Conservation (phyloP, 2,113 vertebrate species). For the Mirza zaza region DNA sequence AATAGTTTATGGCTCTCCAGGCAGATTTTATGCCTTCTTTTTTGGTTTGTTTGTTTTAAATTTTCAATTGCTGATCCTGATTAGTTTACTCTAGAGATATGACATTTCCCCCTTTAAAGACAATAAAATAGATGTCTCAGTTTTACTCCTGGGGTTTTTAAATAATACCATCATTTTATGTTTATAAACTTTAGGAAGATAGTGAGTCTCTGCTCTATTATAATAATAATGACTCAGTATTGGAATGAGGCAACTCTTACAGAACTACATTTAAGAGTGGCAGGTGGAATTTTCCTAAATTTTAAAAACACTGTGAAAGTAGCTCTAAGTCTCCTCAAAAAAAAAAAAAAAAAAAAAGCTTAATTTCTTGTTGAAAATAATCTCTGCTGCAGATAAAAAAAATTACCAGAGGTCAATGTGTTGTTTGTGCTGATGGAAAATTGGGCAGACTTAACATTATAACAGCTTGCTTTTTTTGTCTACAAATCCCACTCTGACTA, state of each 20-base stretch:
- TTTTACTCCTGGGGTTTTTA: conserved; percentile 7
- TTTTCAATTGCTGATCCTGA: conserved; percentile 36
- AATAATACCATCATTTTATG: conserved; percentile 6
- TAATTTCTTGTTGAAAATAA: not conserved
- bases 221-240: not conserved
- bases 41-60: conserved; percentile 24
- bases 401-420: conserved; percentile 52
- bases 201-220: not conserved
- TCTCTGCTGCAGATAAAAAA: conserved; percentile 17
- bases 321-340: not conserved
- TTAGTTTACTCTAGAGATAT: not conserved
- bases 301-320: conserved; percentile 21
- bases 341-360: not conserved
- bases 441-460: fast-evolving
- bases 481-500: conserved; percentile 53
- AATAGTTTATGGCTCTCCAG: not conserved
- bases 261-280: not conserved
- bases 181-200: not conserved
- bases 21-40: conserved; percentile 21
- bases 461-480: conserved; percentile 50
- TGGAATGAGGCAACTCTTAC: not conserved
- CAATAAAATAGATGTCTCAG: conserved; percentile 16
- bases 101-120: not conserved
- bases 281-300: not conserved
- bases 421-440: conserved; percentile 39